These are phyloP conservation scores for Cactoblastis cactorum DNA, from an alignment of 2,888 invertebrate genomes.

Conservation along the genomic window DNA sequence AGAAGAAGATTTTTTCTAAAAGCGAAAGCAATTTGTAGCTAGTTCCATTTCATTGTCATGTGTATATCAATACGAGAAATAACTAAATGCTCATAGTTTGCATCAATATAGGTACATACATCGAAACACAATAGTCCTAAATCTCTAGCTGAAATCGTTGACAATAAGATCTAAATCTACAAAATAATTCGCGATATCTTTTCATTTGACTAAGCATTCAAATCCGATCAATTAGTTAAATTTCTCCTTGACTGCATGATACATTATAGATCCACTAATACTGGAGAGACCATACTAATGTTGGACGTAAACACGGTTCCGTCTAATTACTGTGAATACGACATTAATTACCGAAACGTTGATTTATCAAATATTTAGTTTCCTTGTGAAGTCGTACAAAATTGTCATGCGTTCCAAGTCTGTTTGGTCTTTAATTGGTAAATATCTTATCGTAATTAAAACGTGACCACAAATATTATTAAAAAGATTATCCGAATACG, in stretches of 20 bases:
- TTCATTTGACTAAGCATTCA: conserved; percentile 8
- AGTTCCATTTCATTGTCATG: too few relatives aligned
- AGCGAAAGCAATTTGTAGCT: too few relatives aligned
- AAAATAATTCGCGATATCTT: conserved; percentile 1
- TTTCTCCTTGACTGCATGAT: conserved; percentile 12
- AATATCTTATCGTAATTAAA: too few relatives aligned
- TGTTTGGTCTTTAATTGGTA: background rate
- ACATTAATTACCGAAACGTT: background rate
- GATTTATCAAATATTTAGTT: background rate
- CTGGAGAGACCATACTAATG: background rate
- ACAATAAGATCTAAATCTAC: background rate
- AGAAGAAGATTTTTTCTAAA: too few relatives aligned
- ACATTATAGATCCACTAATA: conserved; percentile 5
- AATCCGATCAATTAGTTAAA: conserved; percentile 11
- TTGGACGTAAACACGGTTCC: background rate
- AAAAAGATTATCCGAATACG: too few relatives aligned
- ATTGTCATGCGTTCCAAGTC: background rate
- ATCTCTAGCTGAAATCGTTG: background rate
- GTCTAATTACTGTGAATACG: background rate
- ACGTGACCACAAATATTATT: too few relatives aligned
- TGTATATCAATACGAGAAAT: too few relatives aligned
- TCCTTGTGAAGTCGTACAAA: background rate
- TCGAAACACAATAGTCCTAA: background rate
- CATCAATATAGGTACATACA: background rate
- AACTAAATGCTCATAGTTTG: too few relatives aligned